phyloP scores from a whole-genome alignment of 2,797 vertebrate genomes.

The Neomorphus geoffroyi region DNA sequence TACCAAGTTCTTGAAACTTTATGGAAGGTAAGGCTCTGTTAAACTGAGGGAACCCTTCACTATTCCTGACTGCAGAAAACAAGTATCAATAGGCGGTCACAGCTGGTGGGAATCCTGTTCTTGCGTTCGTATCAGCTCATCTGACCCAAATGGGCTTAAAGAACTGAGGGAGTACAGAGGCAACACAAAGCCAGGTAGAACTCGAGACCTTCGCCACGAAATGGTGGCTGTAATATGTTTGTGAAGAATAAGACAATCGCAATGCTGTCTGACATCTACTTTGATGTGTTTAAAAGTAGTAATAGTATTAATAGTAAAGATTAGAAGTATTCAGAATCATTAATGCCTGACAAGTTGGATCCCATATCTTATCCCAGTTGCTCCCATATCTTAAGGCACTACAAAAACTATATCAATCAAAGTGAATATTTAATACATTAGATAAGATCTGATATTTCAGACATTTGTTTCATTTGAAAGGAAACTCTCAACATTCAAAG shows the following conservation, averaged over 20 bases:
- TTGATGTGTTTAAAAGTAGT: background rate
- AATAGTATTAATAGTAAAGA: background rate
- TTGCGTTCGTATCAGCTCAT: background rate
- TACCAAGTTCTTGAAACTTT: background rate
- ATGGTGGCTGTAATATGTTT: background rate
- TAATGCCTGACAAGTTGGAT: background rate
- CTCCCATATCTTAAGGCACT: background rate
- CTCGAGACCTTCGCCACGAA: background rate
- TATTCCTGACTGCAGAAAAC: background rate
- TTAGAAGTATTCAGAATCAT: background rate
- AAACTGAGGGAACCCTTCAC: accelerated
- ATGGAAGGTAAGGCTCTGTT: background rate
- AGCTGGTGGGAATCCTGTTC: background rate
- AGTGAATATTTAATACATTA: background rate
- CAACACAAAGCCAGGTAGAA: background rate
- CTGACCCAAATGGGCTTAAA: background rate
- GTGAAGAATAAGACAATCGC: background rate
- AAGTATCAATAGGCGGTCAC: background rate
- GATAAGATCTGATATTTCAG: background rate
- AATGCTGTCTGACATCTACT: background rate
- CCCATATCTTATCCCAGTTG: too few relatives aligned
- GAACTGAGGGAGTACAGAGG: background rate
- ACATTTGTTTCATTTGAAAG: background rate
- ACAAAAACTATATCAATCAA: background rate
- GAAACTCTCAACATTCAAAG: background rate